Conservation (phyloP, 2,113 vertebrate species). For the Nerophis ophidion region DNA sequence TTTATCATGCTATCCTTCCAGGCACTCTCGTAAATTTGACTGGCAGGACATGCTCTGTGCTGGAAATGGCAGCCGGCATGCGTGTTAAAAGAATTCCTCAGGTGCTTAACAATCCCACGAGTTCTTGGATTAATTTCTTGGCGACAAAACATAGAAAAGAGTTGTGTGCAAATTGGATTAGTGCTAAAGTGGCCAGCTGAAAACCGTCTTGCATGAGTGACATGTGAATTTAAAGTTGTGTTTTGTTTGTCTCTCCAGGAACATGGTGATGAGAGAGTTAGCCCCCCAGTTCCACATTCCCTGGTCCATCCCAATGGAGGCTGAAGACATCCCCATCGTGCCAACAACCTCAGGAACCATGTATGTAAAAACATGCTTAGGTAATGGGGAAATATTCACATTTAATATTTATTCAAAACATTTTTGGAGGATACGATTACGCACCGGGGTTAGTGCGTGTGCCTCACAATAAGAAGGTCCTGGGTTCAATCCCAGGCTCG, state of each 20-base stretch:
- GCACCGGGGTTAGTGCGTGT: too few relatives aligned
- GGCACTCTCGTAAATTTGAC: not conserved
- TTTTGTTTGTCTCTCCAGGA: constrained; percentile 65
- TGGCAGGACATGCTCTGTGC: not conserved
- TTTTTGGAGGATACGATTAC: too few relatives aligned
- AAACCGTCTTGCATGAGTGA: not conserved
- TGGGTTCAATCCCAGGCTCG: too few relatives aligned
- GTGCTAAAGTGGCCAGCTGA: not conserved
- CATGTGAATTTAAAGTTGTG: too few relatives aligned
- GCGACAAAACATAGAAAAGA: not conserved
- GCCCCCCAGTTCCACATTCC: constrained; percentile 95
- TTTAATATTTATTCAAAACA: too few relatives aligned
- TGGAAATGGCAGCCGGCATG: not conserved
- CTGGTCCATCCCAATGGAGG: constrained; percentile 94
- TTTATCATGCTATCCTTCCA: constrained; percentile 15
- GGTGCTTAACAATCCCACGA: not conserved
- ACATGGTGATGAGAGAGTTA: constrained; percentile 95
- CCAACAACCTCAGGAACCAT: constrained; percentile 97
- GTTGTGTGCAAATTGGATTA: not conserved
- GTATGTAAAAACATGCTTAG: constrained; percentile 63
- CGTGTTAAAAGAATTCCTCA: not conserved
- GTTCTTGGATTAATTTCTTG: not conserved
- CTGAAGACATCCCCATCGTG: constrained; percentile 96
- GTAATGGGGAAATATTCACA: too few relatives aligned
- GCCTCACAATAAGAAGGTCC: too few relatives aligned